Percentiles rank a stretch among this genome's conserved stretches.
phyloP scores from a whole-genome alignment of 2,113 vertebrate genomes.

The Condylura cristata region DNA sequence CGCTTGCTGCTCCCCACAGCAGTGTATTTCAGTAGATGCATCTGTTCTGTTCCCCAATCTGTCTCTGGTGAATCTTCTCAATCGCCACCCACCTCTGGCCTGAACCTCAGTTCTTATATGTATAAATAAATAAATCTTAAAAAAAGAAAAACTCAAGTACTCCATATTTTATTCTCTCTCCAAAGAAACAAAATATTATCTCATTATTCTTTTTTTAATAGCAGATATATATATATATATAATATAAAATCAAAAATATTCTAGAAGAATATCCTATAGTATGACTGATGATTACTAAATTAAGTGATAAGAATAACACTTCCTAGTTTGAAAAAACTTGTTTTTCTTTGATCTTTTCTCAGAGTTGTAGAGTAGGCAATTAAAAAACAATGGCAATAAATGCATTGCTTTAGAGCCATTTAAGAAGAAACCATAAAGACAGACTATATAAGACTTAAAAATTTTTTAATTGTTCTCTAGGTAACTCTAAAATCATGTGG shows the following conservation, averaged over 20 bases:
- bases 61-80: too few species aligned
- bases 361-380: not conserved
- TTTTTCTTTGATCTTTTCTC: not conserved
- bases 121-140: not conserved
- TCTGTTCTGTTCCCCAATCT: too few species aligned
- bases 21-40: too few species aligned
- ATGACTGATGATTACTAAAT: conserved; percentile 23
- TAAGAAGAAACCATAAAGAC: not conserved
- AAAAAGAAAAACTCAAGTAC: not conserved
- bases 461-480: not conserved
- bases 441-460: not conserved
- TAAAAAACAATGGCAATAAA: not conserved
- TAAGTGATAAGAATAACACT: not conserved
- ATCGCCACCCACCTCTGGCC: too few species aligned
- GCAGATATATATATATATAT: too few species aligned
- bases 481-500: not conserved
- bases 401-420: conserved; percentile 6
- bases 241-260: conserved; percentile 44
- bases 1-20: too few species aligned
- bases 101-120: too few species aligned
- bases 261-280: not conserved
- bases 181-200: conserved; percentile 35
- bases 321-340: conserved; percentile 19
- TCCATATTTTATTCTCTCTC: not conserved
- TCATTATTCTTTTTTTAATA: too few species aligned